Evolutionary conservation across 2,888 invertebrate species (phyloP), one percentile per base, ranked within the genome.

Genomic region (Meta bourneti): DNA sequence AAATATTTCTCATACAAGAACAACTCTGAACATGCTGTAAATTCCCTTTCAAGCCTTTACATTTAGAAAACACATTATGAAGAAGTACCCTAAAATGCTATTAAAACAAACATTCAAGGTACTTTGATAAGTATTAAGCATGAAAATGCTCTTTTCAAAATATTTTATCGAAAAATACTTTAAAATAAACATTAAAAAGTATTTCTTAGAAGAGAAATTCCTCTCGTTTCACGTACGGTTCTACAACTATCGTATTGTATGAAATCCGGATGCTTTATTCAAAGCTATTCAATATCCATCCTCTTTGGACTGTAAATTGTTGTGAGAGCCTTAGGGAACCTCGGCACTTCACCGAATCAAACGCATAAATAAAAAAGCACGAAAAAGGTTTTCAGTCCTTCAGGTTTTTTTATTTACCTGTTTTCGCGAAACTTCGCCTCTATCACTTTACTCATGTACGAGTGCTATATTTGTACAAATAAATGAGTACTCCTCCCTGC

Each of bases 401-500:
- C 51, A 9, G 13, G 61, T 9, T 61, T 9, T 61, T 61, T 61
- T 16, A 16, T 61, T 9, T 52, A 54, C 52, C 11, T 51, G 48
- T 48, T 16, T 6, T 19, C 19, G 49, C 20, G 48, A 80, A 82
- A 82, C 34, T 19, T 11, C 72, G 11, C n/a, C 49, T 13, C 49
- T 19, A n/a, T 19, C 52, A 71, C 69, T 19, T 82, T 20, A 49
- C 70, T 82, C 71, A 52, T 49, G 19, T 52, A 13, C 71, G 48
- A 51, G 6, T 13, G 71, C 71, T 82, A 20, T 71, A 52, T 72
- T 51, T 16, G 51, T 72, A 72, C 71, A 82, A 81, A 71, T 72
- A 82, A 72, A 82, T 82, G 82, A 82, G 71, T 49, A 82, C 71
- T 48, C 82, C 72, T 82, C 49, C 52, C 72, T 51, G 34, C 34